Conservation (phyloP, 2,113 vertebrate species). For the Hoplias malabaricus region DNA sequence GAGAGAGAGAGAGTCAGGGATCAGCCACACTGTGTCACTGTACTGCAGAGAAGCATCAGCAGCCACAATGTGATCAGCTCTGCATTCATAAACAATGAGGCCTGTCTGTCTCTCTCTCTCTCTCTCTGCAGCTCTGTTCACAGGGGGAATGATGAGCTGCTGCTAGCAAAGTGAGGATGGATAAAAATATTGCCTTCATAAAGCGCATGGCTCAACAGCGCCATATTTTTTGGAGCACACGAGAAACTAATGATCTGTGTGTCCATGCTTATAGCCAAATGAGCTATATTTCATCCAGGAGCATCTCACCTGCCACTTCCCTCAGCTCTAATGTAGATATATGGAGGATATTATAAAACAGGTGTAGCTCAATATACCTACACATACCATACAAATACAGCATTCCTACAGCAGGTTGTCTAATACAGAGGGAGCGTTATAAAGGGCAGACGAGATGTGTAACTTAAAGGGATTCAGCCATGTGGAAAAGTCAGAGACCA, state of each 20-base stretch:
- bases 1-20: not conserved
- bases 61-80: constrained; percentile 21
- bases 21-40: constrained; percentile 27
- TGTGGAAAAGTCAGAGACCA: too few relatives aligned
- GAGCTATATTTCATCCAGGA: not conserved
- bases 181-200: constrained; percentile 14
- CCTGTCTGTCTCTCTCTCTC: not conserved
- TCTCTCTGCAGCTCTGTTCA: constrained; percentile 13
- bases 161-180: not conserved
- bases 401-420: not conserved
- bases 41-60: constrained; percentile 32
- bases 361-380: not conserved
- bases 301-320: not conserved
- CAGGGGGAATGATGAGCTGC: not conserved
- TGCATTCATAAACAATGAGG: constrained; percentile 27
- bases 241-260: not conserved
- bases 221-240: not conserved
- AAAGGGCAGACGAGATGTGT: too few relatives aligned
- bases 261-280: not conserved
- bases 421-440: not conserved
- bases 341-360: not conserved
- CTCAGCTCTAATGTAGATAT: not conserved
- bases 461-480: too few relatives aligned
- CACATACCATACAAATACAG: not conserved
- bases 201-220: not conserved